These are phyloP conservation scores for Panthera leo DNA, from an alignment of 2,113 vertebrate species.

Conservation along the genomic window DNA sequence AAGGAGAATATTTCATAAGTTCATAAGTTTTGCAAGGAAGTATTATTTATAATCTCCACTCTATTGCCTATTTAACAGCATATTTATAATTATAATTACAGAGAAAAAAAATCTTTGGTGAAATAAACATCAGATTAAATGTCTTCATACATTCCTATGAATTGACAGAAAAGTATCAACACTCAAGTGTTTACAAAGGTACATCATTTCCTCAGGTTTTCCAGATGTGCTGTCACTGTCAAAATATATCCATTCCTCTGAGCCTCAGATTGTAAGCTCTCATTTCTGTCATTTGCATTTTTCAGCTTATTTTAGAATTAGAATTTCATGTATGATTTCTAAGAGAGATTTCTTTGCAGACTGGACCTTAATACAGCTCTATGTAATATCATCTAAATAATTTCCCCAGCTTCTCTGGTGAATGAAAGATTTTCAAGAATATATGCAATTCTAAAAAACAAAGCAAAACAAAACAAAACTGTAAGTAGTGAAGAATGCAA, in stretches of 20 bases:
- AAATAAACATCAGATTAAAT: neutral
- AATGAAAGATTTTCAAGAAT: constrained; percentile 19
- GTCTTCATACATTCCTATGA: neutral
- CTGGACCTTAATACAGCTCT: neutral
- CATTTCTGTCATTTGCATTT: neutral
- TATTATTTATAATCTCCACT: neutral
- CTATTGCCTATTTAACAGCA: neutral
- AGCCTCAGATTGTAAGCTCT: neutral
- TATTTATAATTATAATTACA: neutral
- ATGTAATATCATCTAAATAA: neutral
- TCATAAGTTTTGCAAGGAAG: constrained; percentile 9
- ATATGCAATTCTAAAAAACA: neutral
- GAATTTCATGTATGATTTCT: neutral
- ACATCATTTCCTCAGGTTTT: neutral
- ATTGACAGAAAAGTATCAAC: constrained; percentile 30
- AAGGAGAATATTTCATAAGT: neutral
- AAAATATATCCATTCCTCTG: neutral
- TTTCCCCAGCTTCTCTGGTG: neutral
- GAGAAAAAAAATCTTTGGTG: neutral
- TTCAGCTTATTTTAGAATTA: constrained; percentile 25
- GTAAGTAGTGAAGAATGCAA: neutral
- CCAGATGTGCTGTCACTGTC: neutral
- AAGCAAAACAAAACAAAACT: neutral
- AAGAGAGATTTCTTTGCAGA: neutral
- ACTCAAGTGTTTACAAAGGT: neutral